phyloP scores from a whole-genome alignment of 2,888 invertebrate species.

The Papilio elwesi region DNA sequence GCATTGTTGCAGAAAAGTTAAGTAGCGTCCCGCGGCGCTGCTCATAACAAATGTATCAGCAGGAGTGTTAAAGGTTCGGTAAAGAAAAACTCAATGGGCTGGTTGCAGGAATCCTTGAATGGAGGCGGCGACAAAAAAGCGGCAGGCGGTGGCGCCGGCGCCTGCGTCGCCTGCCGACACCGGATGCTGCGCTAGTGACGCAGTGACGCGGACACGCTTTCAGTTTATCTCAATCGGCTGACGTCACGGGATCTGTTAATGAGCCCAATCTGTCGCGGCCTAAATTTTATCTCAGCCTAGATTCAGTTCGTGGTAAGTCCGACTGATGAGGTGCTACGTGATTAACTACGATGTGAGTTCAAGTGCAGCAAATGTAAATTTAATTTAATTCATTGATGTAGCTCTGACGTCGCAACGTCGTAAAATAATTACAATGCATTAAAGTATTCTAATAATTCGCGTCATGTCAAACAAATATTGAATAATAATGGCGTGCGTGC shows the following conservation, averaged over 20 bases:
- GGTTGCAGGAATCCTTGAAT: background rate
- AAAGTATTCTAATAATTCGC: background rate
- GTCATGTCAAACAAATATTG: constrained; percentile 3
- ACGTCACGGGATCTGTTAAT: background rate
- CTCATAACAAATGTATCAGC: constrained; percentile 1
- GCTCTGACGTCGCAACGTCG: background rate
- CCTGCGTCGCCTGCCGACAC: background rate
- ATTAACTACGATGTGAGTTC: too few relatives aligned
- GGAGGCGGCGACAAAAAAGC: background rate
- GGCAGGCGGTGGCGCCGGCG: background rate
- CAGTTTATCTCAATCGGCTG: background rate
- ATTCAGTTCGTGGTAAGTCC: too few relatives aligned
- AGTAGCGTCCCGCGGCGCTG: background rate
- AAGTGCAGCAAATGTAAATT: too few relatives aligned
- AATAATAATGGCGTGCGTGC: background rate
- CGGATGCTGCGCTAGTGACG: constrained; percentile 8
- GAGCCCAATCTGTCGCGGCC: too few relatives aligned
- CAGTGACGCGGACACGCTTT: constrained; percentile 1
- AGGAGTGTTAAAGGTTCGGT: background rate
- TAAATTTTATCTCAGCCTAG: too few relatives aligned
- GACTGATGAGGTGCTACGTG: too few relatives aligned
- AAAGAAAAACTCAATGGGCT: background rate
- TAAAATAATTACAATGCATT: background rate
- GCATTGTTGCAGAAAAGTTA: background rate
- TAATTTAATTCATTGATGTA: too few relatives aligned